phyloP scores from a whole-genome alignment of 2,797 vertebrate genomes.

The Anguilla obscura region DNA sequence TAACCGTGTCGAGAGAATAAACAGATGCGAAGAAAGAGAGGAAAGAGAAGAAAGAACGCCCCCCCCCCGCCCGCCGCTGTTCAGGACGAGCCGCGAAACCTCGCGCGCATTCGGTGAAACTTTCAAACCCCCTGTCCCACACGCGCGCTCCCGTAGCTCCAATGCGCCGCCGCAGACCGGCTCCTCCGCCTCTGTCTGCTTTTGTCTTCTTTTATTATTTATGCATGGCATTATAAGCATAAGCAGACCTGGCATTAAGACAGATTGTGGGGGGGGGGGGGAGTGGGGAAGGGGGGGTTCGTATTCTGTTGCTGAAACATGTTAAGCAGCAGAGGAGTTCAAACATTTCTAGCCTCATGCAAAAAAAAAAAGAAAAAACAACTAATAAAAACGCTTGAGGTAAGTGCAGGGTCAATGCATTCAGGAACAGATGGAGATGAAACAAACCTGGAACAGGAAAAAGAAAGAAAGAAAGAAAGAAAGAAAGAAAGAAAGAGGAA shows the following conservation, averaged over 20 bases:
- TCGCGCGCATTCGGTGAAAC: conserved; percentile 53
- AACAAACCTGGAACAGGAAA: conserved; percentile 47
- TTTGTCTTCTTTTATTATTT: conserved; percentile 82
- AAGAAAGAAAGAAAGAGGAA: not conserved
- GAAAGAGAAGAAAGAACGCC: not conserved
- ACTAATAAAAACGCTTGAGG: conserved; percentile 57
- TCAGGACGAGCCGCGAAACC: conserved; percentile 34
- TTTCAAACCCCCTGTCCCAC: conserved; percentile 65
- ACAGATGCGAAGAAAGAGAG: not conserved
- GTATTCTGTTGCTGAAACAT: conserved; percentile 75
- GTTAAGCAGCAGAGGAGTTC: conserved; percentile 70
- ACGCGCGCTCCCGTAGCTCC: conserved; percentile 66
- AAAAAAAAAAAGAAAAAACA: conserved; percentile 46
- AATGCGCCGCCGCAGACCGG: conserved; percentile 67
- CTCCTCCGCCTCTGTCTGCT: conserved; percentile 61
- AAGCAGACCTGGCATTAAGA: conserved; percentile 65
- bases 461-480: conserved; percentile 4
- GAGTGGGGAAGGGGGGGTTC: conserved; percentile 59
- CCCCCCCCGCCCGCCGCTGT: conserved; percentile 34
- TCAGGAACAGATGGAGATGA: conserved; percentile 69
- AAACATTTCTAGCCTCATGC: conserved; percentile 71
- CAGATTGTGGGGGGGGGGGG: conserved; percentile 52
- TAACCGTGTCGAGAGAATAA: not conserved
- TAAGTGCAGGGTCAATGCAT: conserved; percentile 57
- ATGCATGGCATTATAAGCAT: conserved; percentile 67